Percentiles rank a stretch among this genome's conserved stretches.
phyloP scores from a whole-genome alignment of 2,888 invertebrate genomes.

The Limnephilus auricula region DNA sequence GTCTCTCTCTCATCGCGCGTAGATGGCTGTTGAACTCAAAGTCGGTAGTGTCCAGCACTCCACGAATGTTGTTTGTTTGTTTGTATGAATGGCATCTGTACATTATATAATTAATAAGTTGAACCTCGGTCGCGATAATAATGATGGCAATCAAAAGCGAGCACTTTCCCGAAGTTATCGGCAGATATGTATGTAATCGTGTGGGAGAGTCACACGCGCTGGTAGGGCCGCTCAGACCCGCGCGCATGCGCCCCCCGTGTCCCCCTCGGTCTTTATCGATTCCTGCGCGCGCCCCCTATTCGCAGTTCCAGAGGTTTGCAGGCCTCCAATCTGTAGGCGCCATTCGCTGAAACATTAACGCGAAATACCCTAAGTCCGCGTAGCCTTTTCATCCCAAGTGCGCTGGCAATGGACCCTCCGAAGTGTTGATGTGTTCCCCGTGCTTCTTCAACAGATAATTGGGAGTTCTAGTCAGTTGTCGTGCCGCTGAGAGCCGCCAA shows the following conservation, averaged over 20 bases:
- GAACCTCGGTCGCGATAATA: background rate
- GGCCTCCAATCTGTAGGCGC: slow-evolving; percentile 55
- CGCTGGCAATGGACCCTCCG: slow-evolving; percentile 41
- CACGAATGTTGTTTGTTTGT: background rate
- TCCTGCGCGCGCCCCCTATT: slow-evolving; percentile 55
- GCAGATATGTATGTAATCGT: background rate
- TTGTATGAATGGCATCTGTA: background rate
- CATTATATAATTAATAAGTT: background rate
- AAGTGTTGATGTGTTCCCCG: slow-evolving; percentile 50
- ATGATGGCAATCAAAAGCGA: background rate
- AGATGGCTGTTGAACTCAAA: background rate
- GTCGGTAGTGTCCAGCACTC: background rate
- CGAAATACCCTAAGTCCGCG: slow-evolving; percentile 34
- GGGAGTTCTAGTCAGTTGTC: slow-evolving; percentile 10
- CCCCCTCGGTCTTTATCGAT: slow-evolving; percentile 48
- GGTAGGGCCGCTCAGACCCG: background rate
- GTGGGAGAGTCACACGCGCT: background rate
- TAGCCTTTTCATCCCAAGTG: slow-evolving; percentile 27
- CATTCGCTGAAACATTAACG: slow-evolving; percentile 31
- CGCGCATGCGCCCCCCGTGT: slow-evolving; percentile 33
- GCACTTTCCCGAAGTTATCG: background rate
- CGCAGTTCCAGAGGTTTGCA: slow-evolving; percentile 50
- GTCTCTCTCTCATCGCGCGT: background rate
- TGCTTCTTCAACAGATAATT: background rate
- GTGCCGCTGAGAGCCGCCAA: slow-evolving; percentile 10